Base-by-base conservation (phyloP, 2,113 vertebrate genomes). In the Vicugna pacos region DNA sequence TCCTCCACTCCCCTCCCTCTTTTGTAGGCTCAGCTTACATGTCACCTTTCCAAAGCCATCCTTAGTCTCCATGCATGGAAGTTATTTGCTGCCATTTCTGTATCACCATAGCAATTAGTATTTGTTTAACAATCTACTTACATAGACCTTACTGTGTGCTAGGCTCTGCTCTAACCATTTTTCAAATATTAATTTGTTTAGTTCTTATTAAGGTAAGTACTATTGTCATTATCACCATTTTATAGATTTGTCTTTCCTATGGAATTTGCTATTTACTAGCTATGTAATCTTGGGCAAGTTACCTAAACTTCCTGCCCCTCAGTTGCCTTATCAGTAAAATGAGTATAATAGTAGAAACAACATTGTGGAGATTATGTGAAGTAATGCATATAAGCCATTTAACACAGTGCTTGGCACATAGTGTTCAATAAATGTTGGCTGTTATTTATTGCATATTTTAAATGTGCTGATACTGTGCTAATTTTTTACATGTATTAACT, bases 111-210 rank as follows among this genome's bases (percentile, higher is more conserved):
- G 65, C 30, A 93, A 35, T 75, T 92, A 94, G 20, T 72, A 19
- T 90, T 93, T 95, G 84, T 72, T 96, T 96, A 80, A 70, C 19
- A 75, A 75, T n/a, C 35, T 69, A n/a, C 2, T 3, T 92, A 77
- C 20, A 77, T 6, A 92, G 69, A 54, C 20, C 50, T 83, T 84
- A 16, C 65, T 90, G 70, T 85, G 28, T 90, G 17, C 26, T 50
- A 91, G 81, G 72, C 67, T 96, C n/a, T 94, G 5, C 83, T 91
- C 30, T 92, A 64, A 96, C 15, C 67, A 82, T 48, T 92, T 97
- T 86, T 64, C n/a, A 86, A 90, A 79, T 91, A 82, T 87, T 85
- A 82, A 70, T 94, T 87, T 19, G 30, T 46, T 76, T 84, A 69
- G 69, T 94, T 95, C n/a, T 92, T 24, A 42, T 70, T 77, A 91